Base-by-base conservation (phyloP, 2,888 invertebrate species). In the Branchellion lobata region DNA sequence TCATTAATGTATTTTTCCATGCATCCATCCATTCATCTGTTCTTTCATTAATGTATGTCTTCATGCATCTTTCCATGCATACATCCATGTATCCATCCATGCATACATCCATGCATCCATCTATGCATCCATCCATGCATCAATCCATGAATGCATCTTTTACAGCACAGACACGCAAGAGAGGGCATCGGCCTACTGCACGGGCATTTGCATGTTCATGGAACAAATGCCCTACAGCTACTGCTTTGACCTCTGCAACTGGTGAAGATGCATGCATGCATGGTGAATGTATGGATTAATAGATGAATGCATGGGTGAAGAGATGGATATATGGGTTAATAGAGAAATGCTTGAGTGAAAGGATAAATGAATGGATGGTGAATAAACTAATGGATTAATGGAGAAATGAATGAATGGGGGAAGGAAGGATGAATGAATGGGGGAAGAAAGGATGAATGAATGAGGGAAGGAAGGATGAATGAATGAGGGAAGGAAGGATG, bases 221-320 rank as follows among this genome's bases (percentile, higher is more conserved):
- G 81, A 83, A 72, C 51, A 80, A 72, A 80, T 81, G 72, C 34
- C 78, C 11, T 83, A 82, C 82, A 81, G 82, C 57, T 82, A 82
- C 71, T 83, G 83, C 79, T 83, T 80, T 74, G 83, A 83, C 78
- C 68, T 81, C 29, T 83, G 83, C 81, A 83, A 82, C 79, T 82
- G 82, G 78, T 82, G 21, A 57, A 18, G 21, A 5, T 57, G 21
- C 61, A 57, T 18, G 21, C 3, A n/a, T 57, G 21, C 21, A 24
- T 57, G 24, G 21, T 57, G 24, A n/a, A 5, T 57, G 24, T 3
- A n/a, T 40, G 40, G 40, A 14, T 40, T 40, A 5, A 40, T 40
- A 14, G 40, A 14, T 40, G 40, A 5, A 40, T 40, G 40, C 8
- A 14, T 40, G 40, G 40, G 14, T 40, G 40, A 5, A 40, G 5